Evolutionary conservation across 2,888 invertebrate genomes (phyloP).

Genomic region (Tipula unca): DNA sequence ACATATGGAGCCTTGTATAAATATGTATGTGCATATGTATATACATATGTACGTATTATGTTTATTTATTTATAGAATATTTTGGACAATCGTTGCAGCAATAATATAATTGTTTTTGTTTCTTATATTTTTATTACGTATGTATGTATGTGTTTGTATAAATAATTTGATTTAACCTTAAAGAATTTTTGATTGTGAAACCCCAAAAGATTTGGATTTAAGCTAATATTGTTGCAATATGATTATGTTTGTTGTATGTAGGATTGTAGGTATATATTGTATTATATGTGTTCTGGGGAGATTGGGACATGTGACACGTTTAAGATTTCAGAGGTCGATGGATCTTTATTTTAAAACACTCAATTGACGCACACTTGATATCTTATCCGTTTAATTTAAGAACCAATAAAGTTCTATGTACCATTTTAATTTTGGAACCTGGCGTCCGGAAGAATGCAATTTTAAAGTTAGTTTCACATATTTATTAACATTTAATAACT

Average conservation of each 20-base stretch:
- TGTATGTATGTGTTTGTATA: background rate
- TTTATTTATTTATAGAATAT: background rate
- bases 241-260: background rate
- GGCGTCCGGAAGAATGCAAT: no score
- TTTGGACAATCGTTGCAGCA: background rate
- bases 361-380: no score
- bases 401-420: no score
- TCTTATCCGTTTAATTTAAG: no score
- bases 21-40: no score
- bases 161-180: background rate
- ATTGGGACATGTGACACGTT: no score
- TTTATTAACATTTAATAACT: no score
- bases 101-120: background rate
- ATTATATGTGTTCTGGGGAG: background rate
- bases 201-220: background rate
- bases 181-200: background rate
- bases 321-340: no score
- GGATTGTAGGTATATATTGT: background rate
- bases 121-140: background rate
- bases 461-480: no score
- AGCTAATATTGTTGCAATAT: background rate
- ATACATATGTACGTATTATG: background rate
- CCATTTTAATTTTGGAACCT: no score
- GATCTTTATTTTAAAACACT: no score
- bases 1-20: background rate